phyloP scores from a whole-genome alignment of 2,888 invertebrate species.

The Drosophila sordidula region DNA sequence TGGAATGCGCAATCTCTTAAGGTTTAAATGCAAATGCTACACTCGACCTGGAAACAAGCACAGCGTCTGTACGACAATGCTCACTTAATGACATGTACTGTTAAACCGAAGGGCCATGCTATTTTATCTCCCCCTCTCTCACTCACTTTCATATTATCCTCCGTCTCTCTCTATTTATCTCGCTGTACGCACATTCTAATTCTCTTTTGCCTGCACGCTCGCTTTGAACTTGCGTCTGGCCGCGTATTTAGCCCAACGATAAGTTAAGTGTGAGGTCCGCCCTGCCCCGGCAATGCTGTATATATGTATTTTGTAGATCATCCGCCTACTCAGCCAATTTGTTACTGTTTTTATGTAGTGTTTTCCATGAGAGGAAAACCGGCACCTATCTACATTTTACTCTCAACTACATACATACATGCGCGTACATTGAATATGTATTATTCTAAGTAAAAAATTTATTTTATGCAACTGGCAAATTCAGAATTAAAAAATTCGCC shows the following conservation, averaged over 20 bases:
- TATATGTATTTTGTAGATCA: conserved; percentile 29
- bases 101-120: conserved; percentile 26
- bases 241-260: conserved; percentile 52
- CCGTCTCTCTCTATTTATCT: conserved; percentile 18
- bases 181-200: conserved; percentile 16
- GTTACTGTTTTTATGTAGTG: conserved; percentile 33
- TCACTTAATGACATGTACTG: conserved; percentile 62
- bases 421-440: conserved; percentile 31
- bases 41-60: conserved; percentile 45
- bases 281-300: conserved; percentile 27
- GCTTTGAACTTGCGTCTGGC: conserved; percentile 22
- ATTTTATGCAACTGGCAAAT: conserved; percentile 10
- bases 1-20: conserved; percentile 92
- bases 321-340: conserved; percentile 21
- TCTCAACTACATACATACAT: conserved; percentile 1
- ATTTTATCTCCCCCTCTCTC: conserved; percentile 27
- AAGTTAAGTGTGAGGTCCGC: conserved; percentile 29
- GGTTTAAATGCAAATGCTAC: conserved; percentile 21
- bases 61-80: conserved; percentile 27
- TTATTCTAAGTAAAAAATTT: conserved; percentile 22
- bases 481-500: conserved; percentile 5
- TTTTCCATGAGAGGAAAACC: conserved; percentile 22
- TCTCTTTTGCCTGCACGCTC: conserved; percentile 24
- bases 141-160: conserved; percentile 10
- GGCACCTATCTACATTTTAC: conserved; percentile 9